Base-by-base conservation (phyloP, 2,888 invertebrate species). In the Nowickia ferox region DNA sequence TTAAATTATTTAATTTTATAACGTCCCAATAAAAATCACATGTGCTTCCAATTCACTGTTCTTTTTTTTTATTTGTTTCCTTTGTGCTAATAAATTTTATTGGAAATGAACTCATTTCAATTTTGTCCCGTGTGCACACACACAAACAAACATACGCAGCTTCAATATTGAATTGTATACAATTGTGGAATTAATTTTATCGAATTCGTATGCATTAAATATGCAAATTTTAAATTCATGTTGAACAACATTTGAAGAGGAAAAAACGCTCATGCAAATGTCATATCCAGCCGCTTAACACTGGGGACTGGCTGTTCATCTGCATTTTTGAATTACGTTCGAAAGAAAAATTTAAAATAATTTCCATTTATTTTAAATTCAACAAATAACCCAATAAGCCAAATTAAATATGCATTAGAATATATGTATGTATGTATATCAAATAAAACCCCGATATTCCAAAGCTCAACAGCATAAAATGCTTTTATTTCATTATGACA, bases 151-250 rank as follows among this genome's bases (percentile, higher is more conserved):
- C 59, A n/a, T 42, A 48, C 30, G 30, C 11, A 59, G 1, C 42
- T 42, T 48, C 42, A 42, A 42, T 66, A 71, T 42, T 74, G 53
- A 61, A 68, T 75, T 44, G 44, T 46, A 22, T 19, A n/a, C 55
- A 72, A 55, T 79, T 72, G 38, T 40, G 48, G 44, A 66, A 59
- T 80, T 74, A 74, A 46, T 80, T 72, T 66, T 80, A 59, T 65
- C 48, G 40, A 85, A 85, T 82, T 72, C 59, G 51, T 72, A 76
- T 74, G 75, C 83, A 83, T 83, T 86, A 46, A 86, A 83, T 76
- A 86, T 86, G 78, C 65, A 86, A 61, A 83, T 83, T 82, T 63
- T 22, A 69, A 46, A 74, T 63, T 57, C 61, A 63, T 78, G 63
- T 74, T 77, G 19, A 19, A 53, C 40, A 66, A 48, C 46, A 78